These are phyloP conservation scores for Lasiurus cinereus DNA, from an alignment of 2,113 vertebrate species.

Conservation along the genomic window DNA sequence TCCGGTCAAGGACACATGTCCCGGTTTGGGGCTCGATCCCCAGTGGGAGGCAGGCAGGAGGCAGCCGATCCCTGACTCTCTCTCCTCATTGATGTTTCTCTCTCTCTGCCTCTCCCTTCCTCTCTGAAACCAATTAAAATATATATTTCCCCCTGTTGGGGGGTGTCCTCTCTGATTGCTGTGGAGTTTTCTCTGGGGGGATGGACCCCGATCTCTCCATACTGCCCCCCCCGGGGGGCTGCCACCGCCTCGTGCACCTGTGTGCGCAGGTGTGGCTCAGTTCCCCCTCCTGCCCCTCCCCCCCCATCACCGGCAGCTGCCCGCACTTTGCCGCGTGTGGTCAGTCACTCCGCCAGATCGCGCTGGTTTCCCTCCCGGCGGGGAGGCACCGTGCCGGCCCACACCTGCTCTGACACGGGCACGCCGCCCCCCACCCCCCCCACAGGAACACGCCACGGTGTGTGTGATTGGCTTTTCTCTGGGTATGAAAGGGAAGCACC, in stretches of 20 bases:
- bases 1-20: no score
- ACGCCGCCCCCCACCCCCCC: not conserved
- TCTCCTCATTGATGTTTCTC: no score
- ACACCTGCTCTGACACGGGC: not conserved
- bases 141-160: no score
- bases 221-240: no score
- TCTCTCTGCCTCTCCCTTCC: no score
- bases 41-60: no score
- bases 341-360: not conserved
- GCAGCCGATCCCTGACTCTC: no score
- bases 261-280: no score
- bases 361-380: not conserved
- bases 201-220: not conserved
- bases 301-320: not conserved
- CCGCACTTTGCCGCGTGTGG: not conserved
- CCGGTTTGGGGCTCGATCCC: no score
- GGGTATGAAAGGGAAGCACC: not conserved
- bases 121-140: no score
- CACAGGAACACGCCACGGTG: not conserved
- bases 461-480: not conserved
- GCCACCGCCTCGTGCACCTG: not conserved
- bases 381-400: rapidly evolving
- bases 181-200: not conserved
- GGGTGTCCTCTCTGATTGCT: no score
- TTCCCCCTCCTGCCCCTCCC: no score